Evolutionary conservation across 2,888 invertebrate genomes (phyloP).

Genomic region (Xestia ashworthii): DNA sequence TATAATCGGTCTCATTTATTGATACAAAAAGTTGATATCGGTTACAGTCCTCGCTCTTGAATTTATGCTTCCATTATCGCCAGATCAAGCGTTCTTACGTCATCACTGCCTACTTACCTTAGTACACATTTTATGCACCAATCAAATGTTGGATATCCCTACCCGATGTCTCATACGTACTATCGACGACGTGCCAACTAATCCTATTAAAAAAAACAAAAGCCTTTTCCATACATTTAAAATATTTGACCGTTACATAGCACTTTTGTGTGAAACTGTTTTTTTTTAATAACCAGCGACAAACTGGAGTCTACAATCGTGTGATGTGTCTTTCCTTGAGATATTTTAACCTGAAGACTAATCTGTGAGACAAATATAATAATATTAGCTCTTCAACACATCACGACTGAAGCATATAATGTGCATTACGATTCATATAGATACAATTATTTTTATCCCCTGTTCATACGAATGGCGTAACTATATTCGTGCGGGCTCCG

Average conservation of each 20-base stretch:
- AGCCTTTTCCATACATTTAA: neutral
- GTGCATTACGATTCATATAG: constrained; percentile 46
- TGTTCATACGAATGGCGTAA: constrained; percentile 73
- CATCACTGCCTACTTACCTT: neutral
- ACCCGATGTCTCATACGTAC: neutral
- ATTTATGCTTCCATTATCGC: neutral
- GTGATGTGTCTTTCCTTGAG: neutral
- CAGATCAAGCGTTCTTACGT: neutral
- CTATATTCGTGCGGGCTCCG: constrained; percentile 80
- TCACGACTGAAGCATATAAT: constrained; percentile 43
- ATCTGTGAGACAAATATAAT: constrained; percentile 3
- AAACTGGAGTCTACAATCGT: neutral
- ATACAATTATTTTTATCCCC: constrained; percentile 68
- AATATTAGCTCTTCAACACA: constrained; percentile 2
- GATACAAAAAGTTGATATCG: neutral
- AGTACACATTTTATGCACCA: neutral
- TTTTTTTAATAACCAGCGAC: neutral
- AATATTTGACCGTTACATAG: neutral
- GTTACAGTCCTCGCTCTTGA: neutral
- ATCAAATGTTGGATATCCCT: neutral
- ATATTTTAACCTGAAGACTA: neutral
- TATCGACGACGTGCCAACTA: neutral
- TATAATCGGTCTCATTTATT: constrained; percentile 13
- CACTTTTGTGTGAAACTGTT: neutral
- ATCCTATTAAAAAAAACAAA: neutral